Evolutionary conservation across 2,797 vertebrate genomes (phyloP), one percentile per base, ranked within the genome.

Genomic region (Aselliscus stoliczkanus): DNA sequence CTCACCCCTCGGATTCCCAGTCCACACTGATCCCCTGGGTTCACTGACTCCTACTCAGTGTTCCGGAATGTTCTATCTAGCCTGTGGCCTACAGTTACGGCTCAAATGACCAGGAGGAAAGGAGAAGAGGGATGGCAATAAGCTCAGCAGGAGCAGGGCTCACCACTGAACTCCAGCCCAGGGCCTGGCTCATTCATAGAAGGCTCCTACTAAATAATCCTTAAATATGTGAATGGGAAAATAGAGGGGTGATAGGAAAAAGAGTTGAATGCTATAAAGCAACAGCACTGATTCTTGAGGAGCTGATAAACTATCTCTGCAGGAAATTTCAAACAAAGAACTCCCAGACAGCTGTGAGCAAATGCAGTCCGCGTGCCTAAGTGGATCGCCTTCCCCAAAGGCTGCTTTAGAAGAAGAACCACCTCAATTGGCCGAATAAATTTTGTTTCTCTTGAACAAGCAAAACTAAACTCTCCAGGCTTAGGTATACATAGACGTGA

Each of bases 301-400:
- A 27, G 80, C 70, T 82, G 60, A 94, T 92, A 79, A 95, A 87
- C 47, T 58, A 7, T 31, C 54, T 92, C 75, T 83, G 27, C 31
- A 79, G 76, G 76, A 90, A 72, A 90, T 77, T 87, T 87, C 86
- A 96, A 90, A 87, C 85, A 95, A 87, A 93, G 85, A 54, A 75
- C 85, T 77, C 39, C 75, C 75, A 65, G 94, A 58, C 21, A 70
- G 47, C 18, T 87, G 12, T 90, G 90, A 96, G 95, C 25, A 86
- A 82, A 1, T 54, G 80, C 92, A 93, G 96, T 37, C 52, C 73
- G 6, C 64, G 6, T 0, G 5, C 1, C 2, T 20, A 82, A 88
- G 64, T 10, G 58, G 31, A 69, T 79, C 79, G 52, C 31, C 56
- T 90, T 92, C 90, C 76, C 27, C 17, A 92, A 77, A 94, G 93